These are phyloP conservation scores for Tupaia chinensis DNA, from an alignment of 2,113 vertebrate species.

Conservation along the genomic window DNA sequence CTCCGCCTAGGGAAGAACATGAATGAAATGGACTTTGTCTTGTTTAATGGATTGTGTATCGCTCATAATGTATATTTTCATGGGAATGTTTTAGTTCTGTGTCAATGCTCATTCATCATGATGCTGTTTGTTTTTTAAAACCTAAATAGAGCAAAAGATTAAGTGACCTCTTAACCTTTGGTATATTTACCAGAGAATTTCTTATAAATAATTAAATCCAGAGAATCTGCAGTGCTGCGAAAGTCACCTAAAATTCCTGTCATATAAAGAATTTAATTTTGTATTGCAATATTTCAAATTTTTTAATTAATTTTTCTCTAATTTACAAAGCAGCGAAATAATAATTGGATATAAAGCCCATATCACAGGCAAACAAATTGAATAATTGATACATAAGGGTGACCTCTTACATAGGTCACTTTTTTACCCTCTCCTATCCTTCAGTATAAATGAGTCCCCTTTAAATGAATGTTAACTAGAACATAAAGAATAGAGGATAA, in stretches of 20 bases:
- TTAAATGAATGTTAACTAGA: slow-evolving; percentile 70
- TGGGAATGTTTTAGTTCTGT: slow-evolving; percentile 82
- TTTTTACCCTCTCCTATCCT: slow-evolving; percentile 75
- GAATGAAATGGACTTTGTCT: slow-evolving; percentile 77
- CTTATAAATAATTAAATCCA: slow-evolving; percentile 68
- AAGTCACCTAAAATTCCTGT: slow-evolving; percentile 63
- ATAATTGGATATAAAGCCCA: slow-evolving; percentile 77
- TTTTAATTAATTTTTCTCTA: slow-evolving; percentile 73
- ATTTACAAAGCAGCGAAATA: slow-evolving; percentile 74
- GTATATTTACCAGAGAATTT: slow-evolving; percentile 70
- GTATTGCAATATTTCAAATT: slow-evolving; percentile 58
- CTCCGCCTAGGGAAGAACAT: slow-evolving; percentile 60
- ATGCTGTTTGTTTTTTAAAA: slow-evolving; percentile 80
- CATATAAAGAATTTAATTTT: slow-evolving; percentile 49
- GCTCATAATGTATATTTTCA: slow-evolving; percentile 81
- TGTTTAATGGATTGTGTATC: slow-evolving; percentile 81
- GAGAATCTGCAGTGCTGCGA: slow-evolving; percentile 47
- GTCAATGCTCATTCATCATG: slow-evolving; percentile 82
- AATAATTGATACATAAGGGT: slow-evolving; percentile 79
- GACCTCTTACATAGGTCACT: slow-evolving; percentile 78
- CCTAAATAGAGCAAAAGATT: slow-evolving; percentile 75
- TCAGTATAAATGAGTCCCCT: slow-evolving; percentile 84
- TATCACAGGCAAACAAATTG: slow-evolving; percentile 83
- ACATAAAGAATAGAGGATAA: slow-evolving; percentile 83
- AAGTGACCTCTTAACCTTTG: slow-evolving; percentile 71